phyloP scores from a whole-genome alignment of 2,797 vertebrate genomes.

The Clangula hyemalis region DNA sequence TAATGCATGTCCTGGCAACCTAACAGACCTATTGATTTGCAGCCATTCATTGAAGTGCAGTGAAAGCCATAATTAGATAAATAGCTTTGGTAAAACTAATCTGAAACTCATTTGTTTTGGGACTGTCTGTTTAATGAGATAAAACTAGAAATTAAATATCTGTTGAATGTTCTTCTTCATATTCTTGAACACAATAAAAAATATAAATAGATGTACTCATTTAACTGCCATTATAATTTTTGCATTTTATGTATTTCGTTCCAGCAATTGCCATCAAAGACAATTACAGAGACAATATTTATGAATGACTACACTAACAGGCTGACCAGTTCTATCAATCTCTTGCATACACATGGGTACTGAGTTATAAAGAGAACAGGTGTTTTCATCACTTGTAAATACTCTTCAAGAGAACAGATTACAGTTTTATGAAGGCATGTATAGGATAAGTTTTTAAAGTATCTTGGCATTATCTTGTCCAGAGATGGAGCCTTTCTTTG shows the following conservation, averaged over 20 bases:
- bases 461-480: neutral
- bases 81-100: constrained; percentile 61
- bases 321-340: neutral
- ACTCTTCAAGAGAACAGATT: neutral
- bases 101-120: constrained; percentile 53
- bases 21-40: constrained; percentile 56
- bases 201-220: constrained; percentile 15
- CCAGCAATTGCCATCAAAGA: neutral
- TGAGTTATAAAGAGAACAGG: neutral
- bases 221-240: neutral
- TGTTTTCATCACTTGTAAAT: neutral
- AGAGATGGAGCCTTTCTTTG: too few relatives aligned
- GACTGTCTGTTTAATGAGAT: constrained; percentile 43
- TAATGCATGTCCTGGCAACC: constrained; percentile 45
- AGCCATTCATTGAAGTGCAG: constrained; percentile 20
- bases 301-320: neutral
- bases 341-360: neutral
- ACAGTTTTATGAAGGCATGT: neutral
- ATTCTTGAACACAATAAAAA: constrained; percentile 16
- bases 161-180: constrained; percentile 9
- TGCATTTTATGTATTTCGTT: constrained; percentile 12
- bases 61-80: constrained; percentile 65
- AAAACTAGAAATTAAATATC: constrained; percentile 61
- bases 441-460: neutral
- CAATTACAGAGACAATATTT: neutral